These are phyloP conservation scores for Campylomormyrus numenius DNA, from an alignment of 2,113 vertebrate genomes.

Conservation along the genomic window DNA sequence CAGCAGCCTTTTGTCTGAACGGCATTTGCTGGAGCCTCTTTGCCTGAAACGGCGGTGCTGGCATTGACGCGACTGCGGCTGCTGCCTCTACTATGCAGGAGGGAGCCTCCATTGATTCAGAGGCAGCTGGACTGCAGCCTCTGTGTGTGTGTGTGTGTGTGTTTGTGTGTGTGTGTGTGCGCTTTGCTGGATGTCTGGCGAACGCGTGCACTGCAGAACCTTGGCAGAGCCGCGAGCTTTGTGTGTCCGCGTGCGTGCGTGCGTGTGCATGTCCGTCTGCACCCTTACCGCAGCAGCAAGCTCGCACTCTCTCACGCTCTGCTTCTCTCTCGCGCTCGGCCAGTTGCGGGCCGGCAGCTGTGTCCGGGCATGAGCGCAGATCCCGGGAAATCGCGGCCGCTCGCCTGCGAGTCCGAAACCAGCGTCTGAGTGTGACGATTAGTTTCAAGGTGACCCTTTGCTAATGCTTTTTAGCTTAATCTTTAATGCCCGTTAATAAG, in stretches of 20 bases:
- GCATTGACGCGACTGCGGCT: slow-evolving; percentile 56
- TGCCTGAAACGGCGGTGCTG: not conserved
- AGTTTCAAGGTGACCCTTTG: not conserved
- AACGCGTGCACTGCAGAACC: slow-evolving; percentile 44
- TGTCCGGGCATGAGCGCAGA: not conserved
- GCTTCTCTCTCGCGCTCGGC: not conserved
- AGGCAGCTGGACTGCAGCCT: slow-evolving; percentile 47
- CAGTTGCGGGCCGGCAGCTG: not conserved
- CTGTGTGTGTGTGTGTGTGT: slow-evolving; percentile 28
- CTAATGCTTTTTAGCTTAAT: not conserved
- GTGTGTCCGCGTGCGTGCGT: slow-evolving; percentile 21
- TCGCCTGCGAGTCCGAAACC: not conserved
- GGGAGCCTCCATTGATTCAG: slow-evolving; percentile 51
- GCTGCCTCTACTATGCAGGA: slow-evolving; percentile 19
- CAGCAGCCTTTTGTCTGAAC: slow-evolving; percentile 1
- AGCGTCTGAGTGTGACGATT: not conserved
- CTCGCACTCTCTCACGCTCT: not conserved
- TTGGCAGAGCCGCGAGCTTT: slow-evolving; percentile 19
- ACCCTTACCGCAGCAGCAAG: not conserved
- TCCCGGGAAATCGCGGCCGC: not conserved
- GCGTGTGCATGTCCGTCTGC: not conserved
- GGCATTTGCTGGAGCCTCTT: not conserved
- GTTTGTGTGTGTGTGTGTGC: not conserved
- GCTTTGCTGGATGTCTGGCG: slow-evolving; percentile 35
- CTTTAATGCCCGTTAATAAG: not conserved